Conservation (phyloP, 2,797 vertebrate species). For the Anabas testudineus region DNA sequence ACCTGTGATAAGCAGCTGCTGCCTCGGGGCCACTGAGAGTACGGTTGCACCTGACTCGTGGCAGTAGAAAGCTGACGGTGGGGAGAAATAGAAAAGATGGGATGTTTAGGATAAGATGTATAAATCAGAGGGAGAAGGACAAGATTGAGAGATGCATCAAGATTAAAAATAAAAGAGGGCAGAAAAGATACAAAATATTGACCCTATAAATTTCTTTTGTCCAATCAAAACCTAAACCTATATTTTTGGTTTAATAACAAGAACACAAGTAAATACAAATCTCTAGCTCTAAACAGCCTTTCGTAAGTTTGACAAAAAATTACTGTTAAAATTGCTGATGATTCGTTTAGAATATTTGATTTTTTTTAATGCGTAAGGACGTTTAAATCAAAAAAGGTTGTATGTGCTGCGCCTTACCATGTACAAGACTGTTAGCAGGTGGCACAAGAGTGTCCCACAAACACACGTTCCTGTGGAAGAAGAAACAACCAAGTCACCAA, state of each 20-base stretch:
- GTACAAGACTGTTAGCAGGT: conserved; percentile 91
- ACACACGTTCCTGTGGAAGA: conserved; percentile 91
- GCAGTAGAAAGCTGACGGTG: conserved; percentile 91
- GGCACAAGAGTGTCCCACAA: conserved; percentile 97
- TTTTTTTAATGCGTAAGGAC: not conserved
- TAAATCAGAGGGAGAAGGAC: not conserved
- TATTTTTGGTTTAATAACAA: not conserved
- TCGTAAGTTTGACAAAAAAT: not conserved
- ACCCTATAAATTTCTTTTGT: too few relatives aligned
- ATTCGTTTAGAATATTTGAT: not conserved
- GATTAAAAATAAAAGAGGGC: not conserved
- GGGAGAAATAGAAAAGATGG: not conserved
- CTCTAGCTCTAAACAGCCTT: too few relatives aligned
- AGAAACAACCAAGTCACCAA: conserved; percentile 27
- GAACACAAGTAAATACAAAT: not conserved
- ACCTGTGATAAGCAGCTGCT: conserved; percentile 94
- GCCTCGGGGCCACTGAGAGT: conserved; percentile 91
- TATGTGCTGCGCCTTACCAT: conserved; percentile 86
- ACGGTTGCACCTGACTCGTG: conserved; percentile 97
- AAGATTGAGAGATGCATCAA: not conserved
- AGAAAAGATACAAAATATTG: not conserved
- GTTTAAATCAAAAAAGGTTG: not conserved
- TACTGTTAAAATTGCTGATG: too few relatives aligned
- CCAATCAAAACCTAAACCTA: too few relatives aligned
- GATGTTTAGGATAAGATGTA: not conserved